Conservation (phyloP, 2,113 vertebrate genomes). For the zebrafish (Danio rerio) region GRCz12tu NC_133183.1:20184001-20184500, state of each 20-base stretch:
- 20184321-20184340: constrained; percentile 89
- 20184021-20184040: too few relatives aligned
- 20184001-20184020: too few relatives aligned
- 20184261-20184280: constrained; percentile 26
- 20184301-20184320: constrained; percentile 77
- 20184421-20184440: constrained; percentile 48
- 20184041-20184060: too few relatives aligned
- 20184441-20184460: constrained; percentile 72
- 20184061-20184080: neutral
- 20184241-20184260: constrained; percentile 18
- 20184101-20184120: neutral
- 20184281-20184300: constrained; percentile 40
- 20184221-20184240: constrained; percentile 45
- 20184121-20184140: neutral
- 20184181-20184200: constrained; percentile 31
- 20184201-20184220: constrained; percentile 51
- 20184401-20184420: constrained; percentile 74
- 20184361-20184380: constrained; percentile 90
- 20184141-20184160: constrained; percentile 6
- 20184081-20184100: neutral
- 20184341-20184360: constrained; percentile 88
- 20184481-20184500: constrained; percentile 78
- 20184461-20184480: constrained; percentile 57
- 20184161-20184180: constrained; percentile 24
- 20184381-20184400: constrained; percentile 92